Base-by-base conservation (phyloP, 2,113 vertebrate genomes). In the Alces alces region DNA sequence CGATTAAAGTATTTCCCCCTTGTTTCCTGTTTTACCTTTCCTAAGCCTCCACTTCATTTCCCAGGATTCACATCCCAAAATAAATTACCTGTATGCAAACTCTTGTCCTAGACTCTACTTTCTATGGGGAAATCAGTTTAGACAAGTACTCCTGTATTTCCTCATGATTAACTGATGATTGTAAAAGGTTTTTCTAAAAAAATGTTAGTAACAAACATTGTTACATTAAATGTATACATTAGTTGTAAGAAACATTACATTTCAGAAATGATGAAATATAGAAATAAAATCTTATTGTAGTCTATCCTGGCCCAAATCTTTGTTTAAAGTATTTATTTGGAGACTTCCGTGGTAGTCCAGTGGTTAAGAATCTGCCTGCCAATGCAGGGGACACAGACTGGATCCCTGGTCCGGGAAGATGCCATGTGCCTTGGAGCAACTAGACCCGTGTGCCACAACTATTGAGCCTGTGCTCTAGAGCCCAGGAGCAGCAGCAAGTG, bases 111-210 rank as follows among this genome's bases (percentile, higher is more conserved):
- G 30, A 86, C 61, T 92, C 55, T 86, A 33, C 61, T 50, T 86
- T n/a, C n/a, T n/a, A n/a, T 91, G 57, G 13, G 17, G 21, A 92
- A 88, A 87, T 57, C 36, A 88, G 10, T 55, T 84, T 55, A 93
- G 78, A 92, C 2, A 89, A 83, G 33, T 61, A 80, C 8, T 61
- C 50, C 93, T 83, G 2, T 60, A 88, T 90, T 85, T n/a, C 19
- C 30, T 96, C 36, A 43, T 95, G 66, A 89, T 60, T 58, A 92
- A 52, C 19, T 79, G 2, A 79, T 89, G 47, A 66, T 47, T 78
- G 30, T 95, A n/a, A 84, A 92, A 91, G 23, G 1, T 87, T 96
- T 93, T 94, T 90, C 70, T 86, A 78, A 73, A n/a, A 28, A 96
- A 94, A 36, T 5, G 13, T 43, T 76, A 73, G 25, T 82, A 50